These are phyloP conservation scores for Drosophila ohnishii DNA, from an alignment of 1,140 invertebrate species.

Conservation along the genomic window DNA sequence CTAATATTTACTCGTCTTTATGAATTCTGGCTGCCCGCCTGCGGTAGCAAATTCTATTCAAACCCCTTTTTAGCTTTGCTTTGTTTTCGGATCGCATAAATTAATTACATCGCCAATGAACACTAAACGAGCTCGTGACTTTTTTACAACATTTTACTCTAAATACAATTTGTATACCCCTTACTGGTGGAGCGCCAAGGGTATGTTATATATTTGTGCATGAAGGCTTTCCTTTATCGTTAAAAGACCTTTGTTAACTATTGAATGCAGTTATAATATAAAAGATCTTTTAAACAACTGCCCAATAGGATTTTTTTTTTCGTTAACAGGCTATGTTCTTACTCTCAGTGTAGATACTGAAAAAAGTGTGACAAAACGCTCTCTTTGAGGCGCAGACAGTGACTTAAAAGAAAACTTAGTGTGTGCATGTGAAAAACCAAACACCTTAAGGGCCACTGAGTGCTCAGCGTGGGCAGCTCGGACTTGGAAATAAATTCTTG, in stretches of 20 bases:
- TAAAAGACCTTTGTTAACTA: neutral
- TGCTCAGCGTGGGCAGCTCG: neutral
- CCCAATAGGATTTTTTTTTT: too few relatives aligned
- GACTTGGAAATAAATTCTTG: too few relatives aligned
- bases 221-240: neutral
- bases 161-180: conserved; percentile 12
- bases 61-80: conserved; percentile 39
- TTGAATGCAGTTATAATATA: neutral
- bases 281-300: too few relatives aligned
- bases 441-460: neutral
- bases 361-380: neutral
- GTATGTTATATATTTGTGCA: neutral
- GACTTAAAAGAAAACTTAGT: neutral
- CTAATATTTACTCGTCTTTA: conserved; percentile 34
- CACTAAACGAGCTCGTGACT: conserved; percentile 75
- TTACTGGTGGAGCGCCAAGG: neutral
- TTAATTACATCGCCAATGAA: conserved; percentile 69
- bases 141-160: conserved; percentile 54
- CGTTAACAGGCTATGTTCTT: neutral
- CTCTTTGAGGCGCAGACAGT: neutral
- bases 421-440: neutral
- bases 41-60: conserved; percentile 32
- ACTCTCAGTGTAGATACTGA: neutral
- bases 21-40: conserved; percentile 1
- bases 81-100: conserved; percentile 68